A percentile compares a stretch with the other conserved stretches of the same genome.
Conservation (phyloP, 1,140 invertebrate genomes). For the Danaus plexippus region DNA sequence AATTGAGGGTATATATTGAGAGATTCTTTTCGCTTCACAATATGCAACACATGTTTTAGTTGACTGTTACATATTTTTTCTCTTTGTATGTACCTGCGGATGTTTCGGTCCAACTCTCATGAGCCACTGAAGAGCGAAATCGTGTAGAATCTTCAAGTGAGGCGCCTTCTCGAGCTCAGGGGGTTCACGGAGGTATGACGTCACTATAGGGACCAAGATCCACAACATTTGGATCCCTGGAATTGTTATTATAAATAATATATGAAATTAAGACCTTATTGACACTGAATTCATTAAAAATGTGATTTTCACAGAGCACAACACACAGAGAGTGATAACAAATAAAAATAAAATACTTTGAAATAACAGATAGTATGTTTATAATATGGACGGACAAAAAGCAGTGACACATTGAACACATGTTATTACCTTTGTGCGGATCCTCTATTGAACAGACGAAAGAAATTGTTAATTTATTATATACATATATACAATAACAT, state of each 20-base stretch:
- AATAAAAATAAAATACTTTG: no score
- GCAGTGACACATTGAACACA: not conserved
- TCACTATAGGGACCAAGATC: constrained; percentile 89
- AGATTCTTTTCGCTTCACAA: no score
- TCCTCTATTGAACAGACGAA: constrained; percentile 37
- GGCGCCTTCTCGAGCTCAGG: constrained; percentile 75
- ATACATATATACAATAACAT: no score
- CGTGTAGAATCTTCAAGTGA: constrained; percentile 81
- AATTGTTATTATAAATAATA: constrained; percentile 5
- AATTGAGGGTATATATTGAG: no score
- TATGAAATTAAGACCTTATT: no score
- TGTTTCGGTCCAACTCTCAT: constrained; percentile 93
- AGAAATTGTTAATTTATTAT: not conserved
- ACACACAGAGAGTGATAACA: no score
- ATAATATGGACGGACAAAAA: no score
- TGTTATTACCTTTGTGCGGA: constrained; percentile 41
- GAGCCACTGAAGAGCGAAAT: constrained; percentile 88
- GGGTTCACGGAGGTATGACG: constrained; percentile 85
- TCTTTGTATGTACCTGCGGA: constrained; percentile 76
- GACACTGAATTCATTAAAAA: no score
- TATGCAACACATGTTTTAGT: not conserved
- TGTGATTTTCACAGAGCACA: no score
- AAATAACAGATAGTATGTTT: no score
- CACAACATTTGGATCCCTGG: constrained; percentile 90
- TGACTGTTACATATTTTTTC: no score